phyloP scores from a whole-genome alignment of 2,888 invertebrate genomes.

The Rhamphomyia laevipes region DNA sequence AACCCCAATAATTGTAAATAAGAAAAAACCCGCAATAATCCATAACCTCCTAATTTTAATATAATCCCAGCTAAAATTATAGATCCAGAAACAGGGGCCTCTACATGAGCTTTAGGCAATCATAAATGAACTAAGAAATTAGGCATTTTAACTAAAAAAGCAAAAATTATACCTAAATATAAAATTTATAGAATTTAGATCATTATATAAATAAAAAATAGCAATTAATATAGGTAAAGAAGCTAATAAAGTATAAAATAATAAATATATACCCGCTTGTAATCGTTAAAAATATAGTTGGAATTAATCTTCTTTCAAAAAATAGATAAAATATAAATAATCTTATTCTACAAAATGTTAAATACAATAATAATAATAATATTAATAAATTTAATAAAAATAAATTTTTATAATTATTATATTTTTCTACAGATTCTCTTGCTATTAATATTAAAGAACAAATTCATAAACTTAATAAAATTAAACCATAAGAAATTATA shows the following conservation, averaged over 20 bases:
- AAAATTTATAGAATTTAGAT: slow-evolving; percentile 42
- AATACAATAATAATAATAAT: slow-evolving; percentile 43
- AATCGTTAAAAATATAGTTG: slow-evolving; percentile 52
- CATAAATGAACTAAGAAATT: slow-evolving; percentile 60
- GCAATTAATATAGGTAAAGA: slow-evolving; percentile 42
- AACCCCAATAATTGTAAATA: slow-evolving; percentile 40
- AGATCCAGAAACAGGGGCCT: slow-evolving; percentile 58
- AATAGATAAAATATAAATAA: slow-evolving; percentile 57
- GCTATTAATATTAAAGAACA: slow-evolving; percentile 46
- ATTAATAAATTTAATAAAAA: slow-evolving; percentile 43
- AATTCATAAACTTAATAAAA: slow-evolving; percentile 50
- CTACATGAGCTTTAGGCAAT: slow-evolving; percentile 63
- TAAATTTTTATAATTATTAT: slow-evolving; percentile 39
- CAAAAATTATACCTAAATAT: slow-evolving; percentile 45
- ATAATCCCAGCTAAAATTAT: slow-evolving; percentile 63
- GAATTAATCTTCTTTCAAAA: slow-evolving; percentile 58
- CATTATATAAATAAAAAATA: slow-evolving; percentile 26
- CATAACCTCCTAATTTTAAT: slow-evolving; percentile 62
- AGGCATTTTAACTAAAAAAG: slow-evolving; percentile 61
- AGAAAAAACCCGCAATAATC: slow-evolving; percentile 45
- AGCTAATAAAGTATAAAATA: slow-evolving; percentile 58
- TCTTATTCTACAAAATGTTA: slow-evolving; percentile 46
- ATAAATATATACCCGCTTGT: slow-evolving; percentile 52
- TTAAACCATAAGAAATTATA: slow-evolving; percentile 43
- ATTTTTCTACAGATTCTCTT: slow-evolving; percentile 38